Base-by-base conservation (phyloP, 2,797 vertebrate genomes). In the Malurus leucopterus region DNA sequence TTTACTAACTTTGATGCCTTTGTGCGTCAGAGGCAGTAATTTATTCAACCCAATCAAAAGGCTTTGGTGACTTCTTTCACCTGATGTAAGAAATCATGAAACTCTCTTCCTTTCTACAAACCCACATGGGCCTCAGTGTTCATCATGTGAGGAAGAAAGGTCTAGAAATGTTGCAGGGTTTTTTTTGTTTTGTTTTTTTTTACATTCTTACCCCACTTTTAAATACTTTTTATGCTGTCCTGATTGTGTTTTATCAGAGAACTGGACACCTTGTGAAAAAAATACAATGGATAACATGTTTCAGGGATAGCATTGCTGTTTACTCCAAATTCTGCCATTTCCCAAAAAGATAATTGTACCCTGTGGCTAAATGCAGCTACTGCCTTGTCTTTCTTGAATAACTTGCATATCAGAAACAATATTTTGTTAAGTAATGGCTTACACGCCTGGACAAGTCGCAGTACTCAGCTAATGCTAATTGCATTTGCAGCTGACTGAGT, bases 351-450 rank as follows among this genome's bases (percentile, higher is more conserved):
- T 83, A 61, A 77, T 8, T 57, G 40, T 36, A 85, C 21, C 76
- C 76, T 61, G 8, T 24, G 26, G 65, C 47, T 65, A 93, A 70
- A 57, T 18, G 68, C 0, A 86, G 61, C n/a, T 84, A 74, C 54
- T 77, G 14, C 24, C 40, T 64, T 61, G 32, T 38, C 68, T 61
- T 61, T 68, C 62, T 68, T 53, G 27, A 84, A 15, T 85, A 86
- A 83, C 46, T 84, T 61, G 27, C 11, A 36, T 50, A 94, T 74
- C 88, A 89, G 70, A 89, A 93, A 62, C 58, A 74, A 46, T 87
- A 77, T 63, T 91, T 74, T n/a, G 54, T 53, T 58, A 67, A 87
- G 54, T 40, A 85, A 83, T 8, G 27, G 70, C 46, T 92, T 89
- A 89, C 88, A 85, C 0, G 20, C 54, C 88, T 85, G 76, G 83